These are phyloP conservation scores for Drosophila paramelanica DNA, from an alignment of 2,888 invertebrate species.

Conservation along the genomic window DNA sequence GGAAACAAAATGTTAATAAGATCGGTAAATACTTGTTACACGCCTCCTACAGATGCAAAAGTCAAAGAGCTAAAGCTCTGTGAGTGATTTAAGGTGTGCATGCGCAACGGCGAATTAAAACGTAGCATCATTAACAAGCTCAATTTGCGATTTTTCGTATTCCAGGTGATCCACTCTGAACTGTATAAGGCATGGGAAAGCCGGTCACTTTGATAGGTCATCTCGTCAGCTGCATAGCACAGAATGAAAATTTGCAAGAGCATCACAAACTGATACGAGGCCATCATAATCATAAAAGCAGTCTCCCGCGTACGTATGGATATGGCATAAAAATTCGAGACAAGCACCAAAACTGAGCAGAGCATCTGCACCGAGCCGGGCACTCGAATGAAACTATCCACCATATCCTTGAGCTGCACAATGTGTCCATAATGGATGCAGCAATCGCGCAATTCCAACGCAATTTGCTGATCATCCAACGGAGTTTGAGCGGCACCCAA, in stretches of 20 bases:
- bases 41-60: constrained; percentile 75
- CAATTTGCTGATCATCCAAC: constrained; percentile 32
- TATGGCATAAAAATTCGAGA: constrained; percentile 78
- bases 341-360: constrained; percentile 77
- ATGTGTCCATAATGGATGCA: constrained; percentile 62
- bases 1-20: neutral
- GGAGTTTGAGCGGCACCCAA: constrained; percentile 40
- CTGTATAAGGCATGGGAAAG: constrained; percentile 63
- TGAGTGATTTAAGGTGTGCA: constrained; percentile 72
- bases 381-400: constrained; percentile 64
- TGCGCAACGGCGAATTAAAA: constrained; percentile 36
- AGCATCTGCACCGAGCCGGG: constrained; percentile 76
- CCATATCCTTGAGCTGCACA: constrained; percentile 44
- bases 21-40: accelerated
- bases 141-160: constrained; percentile 45
- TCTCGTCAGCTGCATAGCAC: constrained; percentile 74
- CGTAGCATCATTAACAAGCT: constrained; percentile 38
- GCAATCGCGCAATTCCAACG: constrained; percentile 60
- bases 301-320: constrained; percentile 58
- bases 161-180: constrained; percentile 62
- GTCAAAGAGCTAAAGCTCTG: constrained; percentile 71
- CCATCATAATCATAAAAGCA: constrained; percentile 57
- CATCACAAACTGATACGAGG: constrained; percentile 74
- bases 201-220: constrained; percentile 60
- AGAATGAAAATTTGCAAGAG: constrained; percentile 75